Percentiles rank a stretch among this genome's conserved stretches.
Evolutionary conservation across 1,140 invertebrate genomes (phyloP).

Genomic region (Kradibia gibbosae): DNA sequence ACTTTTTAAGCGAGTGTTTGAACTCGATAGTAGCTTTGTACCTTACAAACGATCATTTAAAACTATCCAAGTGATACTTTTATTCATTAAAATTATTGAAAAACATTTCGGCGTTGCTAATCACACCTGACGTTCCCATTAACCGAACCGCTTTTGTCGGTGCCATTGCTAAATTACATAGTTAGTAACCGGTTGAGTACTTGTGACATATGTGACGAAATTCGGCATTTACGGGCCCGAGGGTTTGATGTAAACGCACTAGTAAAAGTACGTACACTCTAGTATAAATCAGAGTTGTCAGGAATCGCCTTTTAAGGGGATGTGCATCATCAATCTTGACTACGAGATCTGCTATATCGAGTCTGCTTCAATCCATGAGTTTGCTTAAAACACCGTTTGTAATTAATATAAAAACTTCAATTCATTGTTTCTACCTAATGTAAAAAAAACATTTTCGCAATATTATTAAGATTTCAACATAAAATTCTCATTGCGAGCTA

Average conservation of each 20-base stretch:
- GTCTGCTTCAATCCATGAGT: background rate
- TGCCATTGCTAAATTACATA: background rate
- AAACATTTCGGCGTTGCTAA: conserved; percentile 13
- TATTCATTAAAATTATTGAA: conserved; percentile 10
- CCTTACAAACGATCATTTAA: background rate
- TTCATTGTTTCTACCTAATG: background rate
- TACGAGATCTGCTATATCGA: background rate
- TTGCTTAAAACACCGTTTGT: background rate
- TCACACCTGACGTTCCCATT: conserved; percentile 17
- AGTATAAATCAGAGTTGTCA: conserved; percentile 26
- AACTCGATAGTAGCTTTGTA: background rate
- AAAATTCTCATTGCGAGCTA: too few species aligned
- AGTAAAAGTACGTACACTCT: background rate
- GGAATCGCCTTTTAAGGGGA: conserved; percentile 15
- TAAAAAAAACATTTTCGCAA: background rate
- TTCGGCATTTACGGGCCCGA: background rate
- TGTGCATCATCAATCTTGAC: background rate
- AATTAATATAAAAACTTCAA: background rate
- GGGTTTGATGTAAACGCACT: background rate
- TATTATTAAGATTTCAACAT: too few species aligned
- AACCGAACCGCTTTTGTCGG: background rate
- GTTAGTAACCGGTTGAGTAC: conserved; percentile 35
- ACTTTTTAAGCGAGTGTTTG: background rate
- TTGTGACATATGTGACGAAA: conserved; percentile 45
- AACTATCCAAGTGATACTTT: too few species aligned